phyloP scores from a whole-genome alignment of 2,113 vertebrate species.

The Cynocephalus volans region DNA sequence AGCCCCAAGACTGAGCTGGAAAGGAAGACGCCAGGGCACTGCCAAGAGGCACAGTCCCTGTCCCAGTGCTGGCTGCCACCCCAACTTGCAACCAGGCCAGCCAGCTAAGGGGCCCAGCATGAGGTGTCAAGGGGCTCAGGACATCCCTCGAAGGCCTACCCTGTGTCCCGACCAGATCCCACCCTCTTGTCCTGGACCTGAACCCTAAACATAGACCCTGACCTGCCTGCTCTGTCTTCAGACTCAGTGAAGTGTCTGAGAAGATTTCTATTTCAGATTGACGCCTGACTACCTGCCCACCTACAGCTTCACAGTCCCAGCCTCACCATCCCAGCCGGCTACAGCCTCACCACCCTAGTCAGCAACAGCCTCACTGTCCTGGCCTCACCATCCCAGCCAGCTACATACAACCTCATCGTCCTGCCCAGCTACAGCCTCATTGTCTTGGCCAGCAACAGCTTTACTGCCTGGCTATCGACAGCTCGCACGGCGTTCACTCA shows the following conservation, averaged over 20 bases:
- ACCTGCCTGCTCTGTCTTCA: neutral
- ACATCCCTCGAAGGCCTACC: neutral
- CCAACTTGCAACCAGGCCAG: neutral
- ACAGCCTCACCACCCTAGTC: neutral
- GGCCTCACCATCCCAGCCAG: neutral
- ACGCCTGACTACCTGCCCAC: neutral
- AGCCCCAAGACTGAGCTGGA: neutral
- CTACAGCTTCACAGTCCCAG: neutral
- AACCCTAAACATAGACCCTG: no score
- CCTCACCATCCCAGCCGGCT: neutral
- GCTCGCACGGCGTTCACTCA: neutral
- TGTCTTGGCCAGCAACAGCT: no score
- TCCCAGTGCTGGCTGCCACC: neutral
- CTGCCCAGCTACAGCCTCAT: neutral
- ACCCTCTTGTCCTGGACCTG: neutral
- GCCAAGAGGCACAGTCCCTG: neutral
- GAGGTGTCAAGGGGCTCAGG: accelerated
- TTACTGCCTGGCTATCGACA: neutral
- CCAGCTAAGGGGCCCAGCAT: accelerated
- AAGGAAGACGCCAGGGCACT: neutral
- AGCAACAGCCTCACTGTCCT: neutral
- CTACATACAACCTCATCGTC: no score
- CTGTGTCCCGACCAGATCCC: neutral
- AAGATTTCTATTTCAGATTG: neutral
- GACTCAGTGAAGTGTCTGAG: neutral